Evolutionary conservation across 1,140 invertebrate genomes (phyloP), one percentile per base, ranked within the genome.

Genomic region (Eriosoma lanigerum): DNA sequence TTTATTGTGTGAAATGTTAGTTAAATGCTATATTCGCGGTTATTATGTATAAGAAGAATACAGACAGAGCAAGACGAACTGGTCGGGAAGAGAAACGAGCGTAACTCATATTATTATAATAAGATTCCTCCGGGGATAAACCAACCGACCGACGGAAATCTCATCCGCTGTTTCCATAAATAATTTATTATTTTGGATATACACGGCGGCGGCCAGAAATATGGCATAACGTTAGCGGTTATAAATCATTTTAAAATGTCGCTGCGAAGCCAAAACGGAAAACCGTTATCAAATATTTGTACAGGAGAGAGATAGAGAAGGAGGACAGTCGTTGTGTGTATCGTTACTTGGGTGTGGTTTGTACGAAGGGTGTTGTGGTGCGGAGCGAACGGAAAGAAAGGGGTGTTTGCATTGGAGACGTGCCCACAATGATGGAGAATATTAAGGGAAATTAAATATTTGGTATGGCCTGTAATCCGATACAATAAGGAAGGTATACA

Each of bases 211-310:
- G 68, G 29, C 54, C 54, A 78, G 54, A 76, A 60, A 60, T 58
- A 78, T 78, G 75, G 75, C 75, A 46, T 62, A 78, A 78, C 75
- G 75, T 62, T 44, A 19, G 52, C 52, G 26, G 52, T 56, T 78
- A 78, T 78, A 78, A 78, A 78, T 78, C 75, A 78, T 78, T 78
- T 78, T 78, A 78, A 78, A 78, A 78, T 78, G 75, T 78, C 75
- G 75, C 54, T 62, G 54, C 17, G 75, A 78, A 60, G 75, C 75
- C 75, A 78, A 78, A 78, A 78, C 75, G 75, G 75, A 78, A 78
- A 78, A 78, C 75, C 75, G 75, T 78, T 78, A 78, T 78, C 75
- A 78, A 78, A 78, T 78, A 78, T 78, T 78, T 78, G 75, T 78
- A 62, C 52, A 78, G 75, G n/a, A 58, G 72, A 58, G 32, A 38